Base-by-base conservation (phyloP, 2,888 invertebrate genomes). In the Ophion costatus region DNA sequence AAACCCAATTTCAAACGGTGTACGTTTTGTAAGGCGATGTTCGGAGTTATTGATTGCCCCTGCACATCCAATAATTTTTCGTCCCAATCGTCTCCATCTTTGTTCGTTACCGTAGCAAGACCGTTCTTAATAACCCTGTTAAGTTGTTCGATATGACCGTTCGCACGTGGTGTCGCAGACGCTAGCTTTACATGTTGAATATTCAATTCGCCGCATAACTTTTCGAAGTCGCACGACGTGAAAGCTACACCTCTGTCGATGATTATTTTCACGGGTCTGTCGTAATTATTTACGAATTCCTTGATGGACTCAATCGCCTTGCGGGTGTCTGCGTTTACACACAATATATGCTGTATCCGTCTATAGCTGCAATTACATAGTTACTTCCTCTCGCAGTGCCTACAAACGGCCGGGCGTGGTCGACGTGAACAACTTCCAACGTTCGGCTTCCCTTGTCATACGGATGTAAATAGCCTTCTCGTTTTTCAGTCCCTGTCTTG, bases 91-190 rank as follows among this genome's bases (percentile, higher is more conserved):
- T 59, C 56, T 24, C 84, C 78, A 3, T 86, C 61, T n/a, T 75
- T 61, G 7, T 82, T 57, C 1, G 87, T 85, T 1, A 83, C 80
- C 2, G 89, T 88, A 38, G 89, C 70, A 33, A 91, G 57, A 78
- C 79, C 57, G 56, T 29, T 71, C 6, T 38, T 11, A 22, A 79
- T 71, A 14, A 66, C 78, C 17, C 78, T 75, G 67, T 89, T 89
- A 0, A 88, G 38, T 56, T 87, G 66, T 75, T 89, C 90, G 0
- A 89, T 82, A 51, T 89, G 88, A 33, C 91, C 91, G 78, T 91
- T 91, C 0, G 90, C 88, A 67, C 89, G 81, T 0, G 67, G 42
- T 2, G 67, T 67, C 6, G 90, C 88, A 2, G 88, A 84, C 9
- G 91, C 90, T 14, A 90, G 88, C 67, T 82, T 70, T 33, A 89